Conservation (phyloP, 2,797 vertebrate genomes). For the Scolopax bukidnonensis region DNA sequence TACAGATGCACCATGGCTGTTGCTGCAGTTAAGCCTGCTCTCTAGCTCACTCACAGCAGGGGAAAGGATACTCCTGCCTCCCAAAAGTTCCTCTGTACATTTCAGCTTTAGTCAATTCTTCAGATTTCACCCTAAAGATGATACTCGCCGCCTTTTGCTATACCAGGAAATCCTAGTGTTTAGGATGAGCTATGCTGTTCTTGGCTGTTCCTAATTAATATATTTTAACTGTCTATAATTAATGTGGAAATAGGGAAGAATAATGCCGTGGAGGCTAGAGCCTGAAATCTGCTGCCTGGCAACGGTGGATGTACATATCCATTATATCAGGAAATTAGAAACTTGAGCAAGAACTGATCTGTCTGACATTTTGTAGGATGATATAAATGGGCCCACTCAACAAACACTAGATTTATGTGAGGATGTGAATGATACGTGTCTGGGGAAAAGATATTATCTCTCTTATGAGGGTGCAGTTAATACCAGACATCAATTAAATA, state of each 20-base stretch:
- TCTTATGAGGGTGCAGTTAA: constrained; percentile 47
- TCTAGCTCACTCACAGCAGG: not conserved
- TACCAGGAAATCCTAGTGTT: not conserved
- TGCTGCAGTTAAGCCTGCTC: not conserved
- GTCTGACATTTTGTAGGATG: constrained; percentile 67
- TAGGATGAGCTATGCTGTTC: constrained; percentile 3
- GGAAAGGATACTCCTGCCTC: not conserved
- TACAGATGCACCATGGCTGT: not conserved
- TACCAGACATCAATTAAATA: constrained; percentile 52
- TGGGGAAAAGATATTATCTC: constrained; percentile 33
- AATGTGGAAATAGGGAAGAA: constrained; percentile 20
- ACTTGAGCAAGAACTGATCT: constrained; percentile 35
- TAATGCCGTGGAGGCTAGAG: not conserved
- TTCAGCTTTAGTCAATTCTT: not conserved
- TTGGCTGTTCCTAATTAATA: constrained; percentile 40
- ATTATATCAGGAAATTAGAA: constrained; percentile 60
- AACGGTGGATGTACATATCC: constrained; percentile 25
- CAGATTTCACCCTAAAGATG: not conserved
- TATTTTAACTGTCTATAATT: constrained; percentile 50
- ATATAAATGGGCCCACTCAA: constrained; percentile 54
- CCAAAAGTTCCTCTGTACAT: not conserved
- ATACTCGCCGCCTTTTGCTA: not conserved
- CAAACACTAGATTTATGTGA: constrained; percentile 57
- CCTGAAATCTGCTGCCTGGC: constrained; percentile 49
- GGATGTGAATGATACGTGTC: constrained; percentile 35